phyloP scores from a whole-genome alignment of 2,888 invertebrate genomes.

The Ophion ellenae region DNA sequence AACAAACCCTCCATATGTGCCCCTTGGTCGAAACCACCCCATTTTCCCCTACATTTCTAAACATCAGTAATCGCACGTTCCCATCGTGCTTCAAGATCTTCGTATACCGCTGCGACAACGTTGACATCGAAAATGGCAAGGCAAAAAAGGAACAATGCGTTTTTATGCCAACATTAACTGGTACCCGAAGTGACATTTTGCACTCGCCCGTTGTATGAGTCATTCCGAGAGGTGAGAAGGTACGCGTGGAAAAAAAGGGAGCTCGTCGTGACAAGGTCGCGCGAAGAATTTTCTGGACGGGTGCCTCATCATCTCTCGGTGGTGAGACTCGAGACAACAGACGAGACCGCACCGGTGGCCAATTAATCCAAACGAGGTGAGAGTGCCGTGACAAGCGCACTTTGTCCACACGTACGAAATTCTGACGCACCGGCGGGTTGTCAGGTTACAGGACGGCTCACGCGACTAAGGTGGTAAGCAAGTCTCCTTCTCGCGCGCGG shows the following conservation, averaged over 20 bases:
- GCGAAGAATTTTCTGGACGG: constrained; percentile 45
- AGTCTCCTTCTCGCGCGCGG: constrained; percentile 2
- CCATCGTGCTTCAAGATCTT: no score
- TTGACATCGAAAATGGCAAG: no score
- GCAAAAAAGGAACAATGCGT: no score
- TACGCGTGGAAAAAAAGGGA: constrained; percentile 13
- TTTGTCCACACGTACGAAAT: constrained; percentile 77
- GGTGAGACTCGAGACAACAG: constrained; percentile 22
- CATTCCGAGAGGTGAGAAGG: no score
- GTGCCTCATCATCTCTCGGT: constrained; percentile 15
- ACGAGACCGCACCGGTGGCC: constrained; percentile 64
- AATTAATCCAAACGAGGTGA: constrained; percentile 80
- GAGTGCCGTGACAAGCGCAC: constrained; percentile 81
- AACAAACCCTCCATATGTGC: no score
- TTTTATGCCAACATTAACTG: no score
- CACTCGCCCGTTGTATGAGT: no score
- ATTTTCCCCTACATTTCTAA: no score
- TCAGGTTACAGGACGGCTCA: constrained; percentile 37
- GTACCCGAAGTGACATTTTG: no score
- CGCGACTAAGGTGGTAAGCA: constrained; percentile 17
- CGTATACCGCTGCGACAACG: no score
- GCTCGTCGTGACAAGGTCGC: constrained; percentile 43
- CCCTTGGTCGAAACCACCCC: no score
- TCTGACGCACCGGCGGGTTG: constrained; percentile 73
- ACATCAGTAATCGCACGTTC: no score